Percentiles rank a stretch among this genome's conserved stretches.
Evolutionary conservation across 2,888 invertebrate species (phyloP).

Genomic region (Embidobia sp.): DNA sequence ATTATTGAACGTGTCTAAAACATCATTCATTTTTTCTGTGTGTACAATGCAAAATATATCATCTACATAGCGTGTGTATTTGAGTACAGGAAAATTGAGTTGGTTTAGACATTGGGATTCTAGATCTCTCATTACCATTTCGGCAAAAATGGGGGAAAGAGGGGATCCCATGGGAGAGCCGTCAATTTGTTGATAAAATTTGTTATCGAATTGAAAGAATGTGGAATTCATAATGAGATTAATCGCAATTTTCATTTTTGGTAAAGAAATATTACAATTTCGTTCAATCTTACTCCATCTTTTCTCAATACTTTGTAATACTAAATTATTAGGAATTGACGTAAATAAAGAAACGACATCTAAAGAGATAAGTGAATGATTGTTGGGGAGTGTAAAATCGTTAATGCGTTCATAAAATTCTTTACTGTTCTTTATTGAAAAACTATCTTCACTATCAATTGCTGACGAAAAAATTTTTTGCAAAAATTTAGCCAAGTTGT

Average conservation of each 20-base stretch:
- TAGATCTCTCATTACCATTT: too few relatives aligned
- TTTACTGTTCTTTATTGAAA: slow-evolving; percentile 9
- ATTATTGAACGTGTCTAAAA: neutral
- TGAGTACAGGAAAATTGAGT: neutral
- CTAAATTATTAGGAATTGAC: neutral
- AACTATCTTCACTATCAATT: neutral
- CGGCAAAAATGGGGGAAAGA: too few relatives aligned
- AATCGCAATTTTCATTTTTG: neutral
- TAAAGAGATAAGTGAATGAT: slow-evolving; percentile 1
- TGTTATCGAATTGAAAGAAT: too few relatives aligned
- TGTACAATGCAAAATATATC: neutral
- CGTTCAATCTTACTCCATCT: neutral
- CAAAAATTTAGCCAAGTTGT: slow-evolving; percentile 13
- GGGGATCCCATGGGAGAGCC: slow-evolving; percentile 13
- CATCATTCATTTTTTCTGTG: neutral
- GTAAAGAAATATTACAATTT: neutral
- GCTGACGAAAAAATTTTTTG: neutral
- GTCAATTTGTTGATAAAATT: slow-evolving; percentile 17
- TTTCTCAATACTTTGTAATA: neutral
- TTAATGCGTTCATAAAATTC: neutral
- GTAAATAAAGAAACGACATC: slow-evolving; percentile 1
- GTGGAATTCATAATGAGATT: neutral
- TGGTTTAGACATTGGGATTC: neutral
- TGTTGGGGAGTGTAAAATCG: neutral
- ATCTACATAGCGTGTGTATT: too few relatives aligned